Evolutionary conservation across 1,140 invertebrate genomes (phyloP).

Genomic region (Drosophila pachea): DNA sequence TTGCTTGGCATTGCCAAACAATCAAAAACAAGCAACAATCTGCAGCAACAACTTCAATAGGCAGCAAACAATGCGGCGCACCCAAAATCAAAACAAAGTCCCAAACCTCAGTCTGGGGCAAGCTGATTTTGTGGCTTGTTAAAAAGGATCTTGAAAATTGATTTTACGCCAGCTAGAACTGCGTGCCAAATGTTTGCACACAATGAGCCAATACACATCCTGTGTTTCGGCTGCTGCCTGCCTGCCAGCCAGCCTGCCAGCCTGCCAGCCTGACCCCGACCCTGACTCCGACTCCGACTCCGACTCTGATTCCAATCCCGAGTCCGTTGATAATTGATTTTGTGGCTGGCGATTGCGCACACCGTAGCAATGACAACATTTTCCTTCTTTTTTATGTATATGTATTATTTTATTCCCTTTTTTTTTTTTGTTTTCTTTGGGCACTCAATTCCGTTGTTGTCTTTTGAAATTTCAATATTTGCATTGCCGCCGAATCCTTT

Average conservation of each 20-base stretch:
- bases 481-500: conserved; percentile 70
- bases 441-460: conserved; percentile 32
- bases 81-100: conserved; percentile 62
- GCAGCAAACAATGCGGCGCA: conserved; percentile 45
- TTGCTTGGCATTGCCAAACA: conserved; percentile 58
- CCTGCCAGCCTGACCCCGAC: neutral
- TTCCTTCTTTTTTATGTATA: neutral
- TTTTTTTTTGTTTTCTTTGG: conserved; percentile 11
- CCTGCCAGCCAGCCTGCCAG: conserved; percentile 8
- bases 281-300: neutral
- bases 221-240: conserved; percentile 14
- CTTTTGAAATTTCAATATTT: conserved; percentile 59
- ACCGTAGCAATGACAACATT: conserved; percentile 22
- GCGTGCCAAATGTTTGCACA: conserved; percentile 64
- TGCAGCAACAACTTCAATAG: conserved; percentile 20
- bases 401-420: neutral
- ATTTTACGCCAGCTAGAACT: conserved; percentile 66
- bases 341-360: conserved; percentile 64
- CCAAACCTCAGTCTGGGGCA: conserved; percentile 33
- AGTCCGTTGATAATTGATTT: conserved; percentile 78
- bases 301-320: conserved; percentile 21
- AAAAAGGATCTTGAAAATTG: conserved; percentile 63
- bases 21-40: conserved; percentile 24
- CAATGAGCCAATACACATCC: conserved; percentile 42
- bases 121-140: conserved; percentile 63